phyloP scores from a whole-genome alignment of 2,888 invertebrate genomes.

The Rugalucina vietnamica region DNA sequence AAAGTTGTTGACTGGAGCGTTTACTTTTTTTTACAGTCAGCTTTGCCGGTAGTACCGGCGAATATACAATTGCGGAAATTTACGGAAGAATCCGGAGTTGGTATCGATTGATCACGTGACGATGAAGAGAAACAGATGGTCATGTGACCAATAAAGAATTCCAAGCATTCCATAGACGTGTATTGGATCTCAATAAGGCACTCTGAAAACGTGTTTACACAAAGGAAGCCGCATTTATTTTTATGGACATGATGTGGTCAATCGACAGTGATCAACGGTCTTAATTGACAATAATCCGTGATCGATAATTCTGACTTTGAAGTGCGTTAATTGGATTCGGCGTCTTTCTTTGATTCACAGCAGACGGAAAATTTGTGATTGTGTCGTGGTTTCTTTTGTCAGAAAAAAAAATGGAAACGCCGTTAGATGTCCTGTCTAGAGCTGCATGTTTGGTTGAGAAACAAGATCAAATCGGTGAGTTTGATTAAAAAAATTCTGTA shows the following conservation, averaged over 20 bases:
- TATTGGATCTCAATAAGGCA: constrained; percentile 57
- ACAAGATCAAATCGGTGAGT: constrained; percentile 55
- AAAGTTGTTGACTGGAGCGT: too few species aligned
- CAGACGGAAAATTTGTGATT: constrained; percentile 47
- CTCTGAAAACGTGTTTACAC: constrained; percentile 40
- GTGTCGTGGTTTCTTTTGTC: neutral
- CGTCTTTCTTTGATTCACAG: constrained; percentile 16
- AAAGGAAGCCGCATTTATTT: neutral
- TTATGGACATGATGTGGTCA: constrained; percentile 35
- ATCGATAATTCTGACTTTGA: neutral
- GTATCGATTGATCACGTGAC: constrained; percentile 50
- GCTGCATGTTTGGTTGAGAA: constrained; percentile 81
- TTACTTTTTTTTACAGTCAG: too few species aligned
- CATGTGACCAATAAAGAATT: constrained; percentile 64
- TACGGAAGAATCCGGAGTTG: constrained; percentile 3
- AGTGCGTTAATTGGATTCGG: neutral
- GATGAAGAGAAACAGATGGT: constrained; percentile 52
- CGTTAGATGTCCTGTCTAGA: constrained; percentile 80
- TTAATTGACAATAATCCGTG: neutral
- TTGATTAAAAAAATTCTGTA: too few species aligned
- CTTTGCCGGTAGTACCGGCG: too few species aligned
- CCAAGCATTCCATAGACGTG: constrained; percentile 65
- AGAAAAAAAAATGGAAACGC: constrained; percentile 72
- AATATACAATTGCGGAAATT: too few species aligned
- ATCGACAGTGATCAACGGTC: neutral